Evolutionary conservation across 2,797 vertebrate genomes (phyloP), one percentile per base, ranked within the genome.

Genomic region (Pipistrellus nathusii): DNA sequence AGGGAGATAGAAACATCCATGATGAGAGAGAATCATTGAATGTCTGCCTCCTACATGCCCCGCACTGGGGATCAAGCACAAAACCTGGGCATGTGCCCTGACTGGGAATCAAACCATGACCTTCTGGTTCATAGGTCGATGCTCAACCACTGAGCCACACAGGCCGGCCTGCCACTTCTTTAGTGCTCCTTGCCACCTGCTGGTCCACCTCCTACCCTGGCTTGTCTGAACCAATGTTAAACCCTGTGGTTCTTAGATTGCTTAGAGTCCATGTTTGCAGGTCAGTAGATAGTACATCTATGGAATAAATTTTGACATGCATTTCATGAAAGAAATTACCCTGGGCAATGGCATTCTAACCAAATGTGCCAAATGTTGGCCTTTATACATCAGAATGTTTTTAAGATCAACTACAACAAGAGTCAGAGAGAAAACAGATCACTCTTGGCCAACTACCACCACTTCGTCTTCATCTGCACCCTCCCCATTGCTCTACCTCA

Each of bases 231-330:
- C 53, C 21, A 14, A 30, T 15, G 15, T 27, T 32, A 64, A 84
- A 69, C 72, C 5, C 23, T 57, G 46, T 38, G 64, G 73, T 53
- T 93, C 59, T 88, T 27, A 46, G 2, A 46, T 13, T 30, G 82
- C 35, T 84, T 20, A 59, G 1, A n/a, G 55, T 7, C 44, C 14
- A 1, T 35, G 66, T 38, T 25, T 59, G 62, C 81, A 91, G 75
- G 44, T 66, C 80, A 46, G 53, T 18, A 35, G n/a, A 71, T 44
- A 69, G 87, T 35, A 78, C 46, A 75, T 32, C 38, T 35, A 46
- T n/a, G 80, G 48, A 73, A 87, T 87, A 91, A 75, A 76, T 48
- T 69, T 81, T 66, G 90, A 88, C 93, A 85, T 91, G 64, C 6
- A 46, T 69, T 77, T 92, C 72, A 53, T 66, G n/a, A 51, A 87